These are phyloP conservation scores for Shargacucullia verbasci DNA, from an alignment of 2,888 invertebrate genomes.

Conservation along the genomic window DNA sequence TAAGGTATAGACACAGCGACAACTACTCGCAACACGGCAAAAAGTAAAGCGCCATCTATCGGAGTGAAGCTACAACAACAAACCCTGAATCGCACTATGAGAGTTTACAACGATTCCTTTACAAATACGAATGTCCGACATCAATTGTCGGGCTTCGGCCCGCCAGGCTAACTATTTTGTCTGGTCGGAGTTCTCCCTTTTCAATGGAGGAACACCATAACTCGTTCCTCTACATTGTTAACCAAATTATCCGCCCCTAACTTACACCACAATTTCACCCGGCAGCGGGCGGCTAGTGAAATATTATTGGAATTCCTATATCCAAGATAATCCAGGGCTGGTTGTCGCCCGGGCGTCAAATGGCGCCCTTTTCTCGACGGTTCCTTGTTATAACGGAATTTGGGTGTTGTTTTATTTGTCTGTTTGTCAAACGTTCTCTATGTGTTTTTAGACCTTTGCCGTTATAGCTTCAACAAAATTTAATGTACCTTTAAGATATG, in stretches of 20 bases:
- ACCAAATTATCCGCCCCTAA: background rate
- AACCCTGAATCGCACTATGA: no score
- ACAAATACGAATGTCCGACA: no score
- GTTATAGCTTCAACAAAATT: background rate
- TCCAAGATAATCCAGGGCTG: conserved; percentile 74
- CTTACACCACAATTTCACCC: conserved; percentile 53
- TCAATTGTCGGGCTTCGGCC: no score
- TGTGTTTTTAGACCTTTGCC: conserved; percentile 1
- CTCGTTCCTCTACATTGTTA: no score
- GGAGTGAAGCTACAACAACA: no score
- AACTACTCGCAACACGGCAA: no score
- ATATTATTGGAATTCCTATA: conserved; percentile 84
- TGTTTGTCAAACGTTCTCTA: conserved; percentile 47
- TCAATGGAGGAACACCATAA: no score
- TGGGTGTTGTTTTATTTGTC: conserved; percentile 58
- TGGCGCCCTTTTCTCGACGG: conserved; percentile 64
- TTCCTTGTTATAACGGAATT: conserved; percentile 50
- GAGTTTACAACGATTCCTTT: no score
- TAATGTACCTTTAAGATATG: background rate
- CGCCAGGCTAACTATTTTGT: no score
- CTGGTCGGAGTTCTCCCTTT: no score
- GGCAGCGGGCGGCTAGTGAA: conserved; percentile 70
- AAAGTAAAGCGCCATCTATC: no score
- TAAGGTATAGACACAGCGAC: no score
- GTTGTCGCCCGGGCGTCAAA: conserved; percentile 67